These are phyloP conservation scores for Brachirus orientalis DNA, from an alignment of 2,113 vertebrate species.

Conservation along the genomic window DNA sequence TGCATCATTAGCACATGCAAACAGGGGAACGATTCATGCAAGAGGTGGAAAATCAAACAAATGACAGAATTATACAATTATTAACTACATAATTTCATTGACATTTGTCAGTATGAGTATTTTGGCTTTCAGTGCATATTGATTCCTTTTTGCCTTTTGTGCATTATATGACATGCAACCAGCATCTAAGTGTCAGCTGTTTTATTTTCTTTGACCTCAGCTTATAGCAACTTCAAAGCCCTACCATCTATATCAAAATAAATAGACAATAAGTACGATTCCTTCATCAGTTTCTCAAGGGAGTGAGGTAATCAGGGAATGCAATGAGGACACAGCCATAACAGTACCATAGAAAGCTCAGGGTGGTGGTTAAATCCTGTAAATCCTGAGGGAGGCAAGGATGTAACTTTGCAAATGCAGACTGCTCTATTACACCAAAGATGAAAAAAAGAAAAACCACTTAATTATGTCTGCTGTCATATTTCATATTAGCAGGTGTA, in stretches of 20 bases:
- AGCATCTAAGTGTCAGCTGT: neutral
- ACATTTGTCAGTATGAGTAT: conserved; percentile 8
- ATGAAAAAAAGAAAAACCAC: neutral
- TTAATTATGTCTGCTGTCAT: too few relatives aligned
- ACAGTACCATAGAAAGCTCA: too few relatives aligned
- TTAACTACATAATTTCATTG: conserved; percentile 40
- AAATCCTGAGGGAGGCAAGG: too few relatives aligned
- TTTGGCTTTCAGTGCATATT: conserved; percentile 29
- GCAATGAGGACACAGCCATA: too few relatives aligned
- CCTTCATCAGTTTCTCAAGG: neutral
- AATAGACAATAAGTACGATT: conserved; percentile 15
- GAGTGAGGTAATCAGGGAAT: neutral
- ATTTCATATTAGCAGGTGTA: neutral
- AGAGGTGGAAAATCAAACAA: conserved; percentile 42
- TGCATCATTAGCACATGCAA: conserved; percentile 72
- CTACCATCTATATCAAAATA: conserved; percentile 44
- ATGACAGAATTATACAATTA: conserved; percentile 8
- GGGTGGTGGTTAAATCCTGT: too few relatives aligned
- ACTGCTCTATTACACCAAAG: too few relatives aligned
- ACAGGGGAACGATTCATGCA: conserved; percentile 59
- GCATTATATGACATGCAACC: neutral
- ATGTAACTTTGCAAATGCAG: too few relatives aligned
- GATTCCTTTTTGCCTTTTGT: conserved; percentile 7
- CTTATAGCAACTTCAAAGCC: conserved; percentile 19
- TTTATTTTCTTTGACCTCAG: conserved; percentile 1